These are phyloP conservation scores for Haliclona indistincta DNA, from an alignment of 37 sponge, comb jelly and placozoan genomes.

Conservation along the genomic window DNA sequence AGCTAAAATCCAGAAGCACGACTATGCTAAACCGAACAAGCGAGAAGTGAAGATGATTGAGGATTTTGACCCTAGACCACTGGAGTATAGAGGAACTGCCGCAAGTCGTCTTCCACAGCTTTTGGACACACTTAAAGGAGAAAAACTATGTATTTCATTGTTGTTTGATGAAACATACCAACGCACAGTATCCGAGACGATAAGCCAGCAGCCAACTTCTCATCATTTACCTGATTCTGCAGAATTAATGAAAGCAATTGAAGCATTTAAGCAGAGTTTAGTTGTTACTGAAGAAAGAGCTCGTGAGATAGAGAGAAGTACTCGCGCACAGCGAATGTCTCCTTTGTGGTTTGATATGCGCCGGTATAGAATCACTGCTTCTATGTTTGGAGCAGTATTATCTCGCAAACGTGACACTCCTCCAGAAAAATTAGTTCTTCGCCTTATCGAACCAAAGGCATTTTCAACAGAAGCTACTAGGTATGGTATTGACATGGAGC, in stretches of 20 bases:
- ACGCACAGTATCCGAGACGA: neutral
- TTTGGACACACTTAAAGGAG: slow-evolving; percentile 35
- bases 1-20: slow-evolving; percentile 41
- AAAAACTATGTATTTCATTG: slow-evolving; percentile 35
- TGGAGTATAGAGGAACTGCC: slow-evolving; percentile 31
- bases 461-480: slow-evolving; percentile 30
- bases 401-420: slow-evolving; percentile 15
- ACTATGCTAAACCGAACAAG: slow-evolving; percentile 34
- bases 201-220: neutral
- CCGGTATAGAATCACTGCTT: slow-evolving; percentile 44
- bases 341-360: slow-evolving; percentile 36
- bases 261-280: slow-evolving; percentile 35
- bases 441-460: slow-evolving; percentile 42
- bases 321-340: slow-evolving; percentile 29
- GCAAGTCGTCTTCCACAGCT: slow-evolving; percentile 11
- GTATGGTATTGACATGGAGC: slow-evolving; percentile 48
- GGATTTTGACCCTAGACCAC: slow-evolving; percentile 59
- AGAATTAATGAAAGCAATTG: slow-evolving; percentile 17
- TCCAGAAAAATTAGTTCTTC: slow-evolving; percentile 43
- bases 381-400: slow-evolving; percentile 45
- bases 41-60: slow-evolving; percentile 19
- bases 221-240: neutral
- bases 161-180: slow-evolving; percentile 15
- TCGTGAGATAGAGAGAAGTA: slow-evolving; percentile 34
- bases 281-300: slow-evolving; percentile 8